Evolutionary conservation across 2,797 vertebrate genomes (phyloP).

Genomic region (Paedocypris micromegethes): DNA sequence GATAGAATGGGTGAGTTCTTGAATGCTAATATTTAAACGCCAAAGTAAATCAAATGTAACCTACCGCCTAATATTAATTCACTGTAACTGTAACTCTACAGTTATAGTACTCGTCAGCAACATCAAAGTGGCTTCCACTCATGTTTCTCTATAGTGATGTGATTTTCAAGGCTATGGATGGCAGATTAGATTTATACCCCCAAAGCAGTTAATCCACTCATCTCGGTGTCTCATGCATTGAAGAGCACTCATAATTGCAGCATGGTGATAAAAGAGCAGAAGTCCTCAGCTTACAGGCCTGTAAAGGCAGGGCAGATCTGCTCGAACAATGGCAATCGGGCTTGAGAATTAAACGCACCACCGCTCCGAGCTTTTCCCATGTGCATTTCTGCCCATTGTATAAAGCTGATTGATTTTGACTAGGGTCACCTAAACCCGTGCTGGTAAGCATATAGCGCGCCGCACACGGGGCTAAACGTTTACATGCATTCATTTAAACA

Average conservation of each 20-base stretch:
- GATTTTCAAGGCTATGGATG: constrained; percentile 65
- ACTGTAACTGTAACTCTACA: not conserved
- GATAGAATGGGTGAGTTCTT: no score
- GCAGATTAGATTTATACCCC: constrained; percentile 67
- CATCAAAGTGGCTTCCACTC: constrained; percentile 54
- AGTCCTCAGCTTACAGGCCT: constrained; percentile 56
- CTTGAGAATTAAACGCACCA: constrained; percentile 61
- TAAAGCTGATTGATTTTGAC: constrained; percentile 67
- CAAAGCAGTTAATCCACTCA: constrained; percentile 73
- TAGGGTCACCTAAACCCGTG: constrained; percentile 65
- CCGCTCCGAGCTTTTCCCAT: constrained; percentile 55
- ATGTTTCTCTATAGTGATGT: constrained; percentile 62
- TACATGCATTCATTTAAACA: constrained; percentile 69
- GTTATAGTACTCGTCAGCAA: not conserved
- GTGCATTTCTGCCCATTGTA: constrained; percentile 64
- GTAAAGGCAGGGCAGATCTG: constrained; percentile 50
- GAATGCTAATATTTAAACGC: no score
- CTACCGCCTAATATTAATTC: no score
- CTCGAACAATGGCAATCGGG: constrained; percentile 56
- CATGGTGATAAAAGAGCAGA: constrained; percentile 52
- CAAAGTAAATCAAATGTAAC: no score
- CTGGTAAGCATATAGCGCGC: constrained; percentile 55
- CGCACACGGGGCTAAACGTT: constrained; percentile 66
- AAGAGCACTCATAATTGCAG: constrained; percentile 65
- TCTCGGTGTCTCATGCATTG: constrained; percentile 69